A percentile compares a stretch with the other conserved stretches of the same genome.
Evolutionary conservation across 1,140 invertebrate genomes (phyloP).

Genomic region (Drosophila ambigua): DNA sequence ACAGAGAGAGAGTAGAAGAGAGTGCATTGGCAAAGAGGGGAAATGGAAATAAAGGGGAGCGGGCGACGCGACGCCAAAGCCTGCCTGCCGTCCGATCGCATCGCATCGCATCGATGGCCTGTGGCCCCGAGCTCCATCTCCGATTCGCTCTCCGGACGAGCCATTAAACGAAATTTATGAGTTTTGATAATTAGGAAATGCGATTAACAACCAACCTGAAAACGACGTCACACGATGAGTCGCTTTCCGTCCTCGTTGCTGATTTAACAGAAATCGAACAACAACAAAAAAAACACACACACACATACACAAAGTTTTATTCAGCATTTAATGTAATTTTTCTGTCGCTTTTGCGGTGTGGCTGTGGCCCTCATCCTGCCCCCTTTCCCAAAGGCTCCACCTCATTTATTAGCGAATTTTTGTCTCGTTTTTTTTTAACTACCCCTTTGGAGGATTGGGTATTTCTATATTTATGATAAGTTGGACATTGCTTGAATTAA

Average conservation of each 20-base stretch:
- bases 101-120: conserved; percentile 18
- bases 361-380: not conserved
- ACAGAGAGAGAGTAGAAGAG: conserved; percentile 16
- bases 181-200: conserved; percentile 75
- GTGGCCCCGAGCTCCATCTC: too few relatives aligned
- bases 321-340: conserved; percentile 37
- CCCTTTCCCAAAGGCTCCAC: too few relatives aligned
- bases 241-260: not conserved
- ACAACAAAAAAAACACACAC: conserved; percentile 3
- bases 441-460: too few relatives aligned
- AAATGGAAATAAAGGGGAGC: conserved; percentile 33
- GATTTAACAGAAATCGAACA: too few relatives aligned
- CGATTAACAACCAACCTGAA: conserved; percentile 48
- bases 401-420: conserved; percentile 1
- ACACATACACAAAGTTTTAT: conserved; percentile 12
- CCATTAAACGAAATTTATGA: conserved; percentile 63
- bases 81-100: conserved; percentile 22
- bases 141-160: conserved; percentile 3
- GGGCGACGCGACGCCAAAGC: not conserved
- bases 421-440: conserved; percentile 1
- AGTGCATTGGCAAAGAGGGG: conserved; percentile 60
- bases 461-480: too few relatives aligned
- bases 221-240: conserved; percentile 32
- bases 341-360: conserved; percentile 19
- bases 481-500: too few relatives aligned